A percentile compares a stretch with the other conserved stretches of the same genome.
Conservation (phyloP, 2,113 vertebrate genomes). For the Aegotheles bennettii region DNA sequence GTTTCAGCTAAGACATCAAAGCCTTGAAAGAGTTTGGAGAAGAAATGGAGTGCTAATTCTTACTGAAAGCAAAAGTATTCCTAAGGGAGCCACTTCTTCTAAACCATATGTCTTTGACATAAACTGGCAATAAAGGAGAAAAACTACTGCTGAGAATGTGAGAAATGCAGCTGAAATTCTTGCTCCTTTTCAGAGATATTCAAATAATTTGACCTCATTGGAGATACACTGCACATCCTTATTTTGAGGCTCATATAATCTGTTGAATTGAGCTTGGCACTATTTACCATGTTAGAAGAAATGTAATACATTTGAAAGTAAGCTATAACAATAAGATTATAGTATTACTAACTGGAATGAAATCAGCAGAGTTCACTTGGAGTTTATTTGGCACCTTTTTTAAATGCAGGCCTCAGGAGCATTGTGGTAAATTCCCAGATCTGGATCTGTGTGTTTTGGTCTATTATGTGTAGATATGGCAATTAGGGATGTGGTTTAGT, state of each 20-base stretch:
- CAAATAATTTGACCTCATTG: constrained; percentile 17
- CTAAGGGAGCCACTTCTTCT: constrained; percentile 8
- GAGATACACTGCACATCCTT: background rate
- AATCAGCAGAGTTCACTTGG: background rate
- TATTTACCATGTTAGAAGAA: background rate
- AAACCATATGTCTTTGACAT: constrained; percentile 36
- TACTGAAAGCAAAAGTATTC: constrained; percentile 48
- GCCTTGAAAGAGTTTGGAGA: constrained; percentile 24
- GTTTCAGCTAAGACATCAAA: constrained; percentile 47
- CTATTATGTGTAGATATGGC: accelerated
- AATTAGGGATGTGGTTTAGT: background rate
- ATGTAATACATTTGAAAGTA: background rate
- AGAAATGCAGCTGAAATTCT: constrained; percentile 13
- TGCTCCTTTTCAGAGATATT: background rate
- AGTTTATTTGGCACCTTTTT: background rate
- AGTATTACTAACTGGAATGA: background rate
- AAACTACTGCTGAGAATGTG: background rate
- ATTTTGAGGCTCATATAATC: constrained; percentile 5
- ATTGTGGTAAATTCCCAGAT: no score
- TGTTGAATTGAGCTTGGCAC: background rate
- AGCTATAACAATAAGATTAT: background rate
- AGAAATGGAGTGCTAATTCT: constrained; percentile 47
- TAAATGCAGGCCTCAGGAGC: background rate
- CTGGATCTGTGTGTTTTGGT: background rate
- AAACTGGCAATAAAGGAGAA: constrained; percentile 42